Evolutionary conservation across 2,113 vertebrate genomes (phyloP).

Genomic region (Ceratotherium simum): DNA sequence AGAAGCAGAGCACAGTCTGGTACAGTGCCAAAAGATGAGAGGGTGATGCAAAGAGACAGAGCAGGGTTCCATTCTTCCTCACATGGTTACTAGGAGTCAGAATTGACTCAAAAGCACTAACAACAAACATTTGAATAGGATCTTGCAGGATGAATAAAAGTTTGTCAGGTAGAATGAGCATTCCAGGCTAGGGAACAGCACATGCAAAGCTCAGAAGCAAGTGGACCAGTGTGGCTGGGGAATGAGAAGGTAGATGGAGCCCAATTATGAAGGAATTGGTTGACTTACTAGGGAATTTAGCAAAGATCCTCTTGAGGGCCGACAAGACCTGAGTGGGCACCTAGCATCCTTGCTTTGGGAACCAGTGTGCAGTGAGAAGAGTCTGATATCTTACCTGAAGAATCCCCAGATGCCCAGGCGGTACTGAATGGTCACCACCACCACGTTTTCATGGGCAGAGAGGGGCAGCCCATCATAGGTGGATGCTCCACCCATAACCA

Average conservation of each 20-base stretch:
- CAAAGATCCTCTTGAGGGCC: not conserved
- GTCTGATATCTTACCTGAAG: slow-evolving; percentile 85
- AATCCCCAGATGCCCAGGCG: slow-evolving; percentile 90
- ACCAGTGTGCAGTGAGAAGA: fast-evolving
- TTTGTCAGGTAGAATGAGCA: too few relatives aligned
- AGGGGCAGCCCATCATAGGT: slow-evolving; percentile 86
- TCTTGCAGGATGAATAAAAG: too few relatives aligned
- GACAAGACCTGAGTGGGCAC: not conserved
- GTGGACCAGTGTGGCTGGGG: too few relatives aligned
- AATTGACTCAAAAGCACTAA: too few relatives aligned
- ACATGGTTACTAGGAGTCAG: too few relatives aligned
- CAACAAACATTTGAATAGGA: too few relatives aligned
- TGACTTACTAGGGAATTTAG: not conserved
- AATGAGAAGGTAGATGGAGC: too few relatives aligned
- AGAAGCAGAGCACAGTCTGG: too few relatives aligned
- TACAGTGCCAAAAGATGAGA: too few relatives aligned
- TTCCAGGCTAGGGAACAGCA: too few relatives aligned
- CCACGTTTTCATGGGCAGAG: slow-evolving; percentile 88
- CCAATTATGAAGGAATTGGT: not conserved
- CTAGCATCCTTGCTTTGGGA: fast-evolving
- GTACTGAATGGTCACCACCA: slow-evolving; percentile 91
- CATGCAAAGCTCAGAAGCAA: not conserved
- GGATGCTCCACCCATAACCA: slow-evolving; percentile 83
- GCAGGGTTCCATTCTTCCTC: too few relatives aligned
- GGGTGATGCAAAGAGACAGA: too few relatives aligned